Evolutionary conservation across 2,888 invertebrate genomes (phyloP).

Genomic region (Drosophila gaucha): DNA sequence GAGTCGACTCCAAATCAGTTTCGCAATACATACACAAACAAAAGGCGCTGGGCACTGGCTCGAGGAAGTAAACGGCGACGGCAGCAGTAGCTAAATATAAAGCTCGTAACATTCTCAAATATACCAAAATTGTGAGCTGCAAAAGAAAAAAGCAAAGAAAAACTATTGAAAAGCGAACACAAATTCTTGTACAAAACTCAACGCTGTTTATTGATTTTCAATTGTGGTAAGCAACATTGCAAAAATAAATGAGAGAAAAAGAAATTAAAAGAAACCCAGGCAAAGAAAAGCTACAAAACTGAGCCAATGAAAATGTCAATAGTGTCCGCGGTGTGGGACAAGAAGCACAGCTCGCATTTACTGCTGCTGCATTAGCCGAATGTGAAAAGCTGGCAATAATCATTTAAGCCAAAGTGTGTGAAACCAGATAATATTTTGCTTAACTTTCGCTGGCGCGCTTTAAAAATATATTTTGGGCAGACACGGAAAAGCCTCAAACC

Average conservation of each 20-base stretch:
- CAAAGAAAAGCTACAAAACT: constrained; percentile 19
- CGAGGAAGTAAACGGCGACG: constrained; percentile 71
- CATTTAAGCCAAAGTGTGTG: constrained; percentile 11
- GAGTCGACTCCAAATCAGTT: constrained; percentile 79
- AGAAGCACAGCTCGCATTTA: neutral
- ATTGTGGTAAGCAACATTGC: constrained; percentile 72
- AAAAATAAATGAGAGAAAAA: constrained; percentile 21
- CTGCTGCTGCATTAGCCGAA: neutral
- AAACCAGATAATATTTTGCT: constrained; percentile 27
- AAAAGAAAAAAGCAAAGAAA: constrained; percentile 25
- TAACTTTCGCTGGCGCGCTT: constrained; percentile 62
- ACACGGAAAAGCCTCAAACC: constrained; percentile 79
- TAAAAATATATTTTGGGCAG: constrained; percentile 73
- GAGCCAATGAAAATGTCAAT: constrained; percentile 63
- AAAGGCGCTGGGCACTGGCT: constrained; percentile 77
- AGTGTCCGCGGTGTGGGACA: constrained; percentile 32
- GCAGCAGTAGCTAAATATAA: constrained; percentile 37
- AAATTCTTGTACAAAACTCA: constrained; percentile 13
- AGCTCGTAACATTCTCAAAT: constrained; percentile 19
- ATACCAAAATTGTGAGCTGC: constrained; percentile 43
- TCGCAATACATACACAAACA: constrained; percentile 84
- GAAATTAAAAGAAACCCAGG: constrained; percentile 2
- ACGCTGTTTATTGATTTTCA: constrained; percentile 74
- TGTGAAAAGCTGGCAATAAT: constrained; percentile 2
- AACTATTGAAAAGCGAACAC: constrained; percentile 19